phyloP scores from a whole-genome alignment of 2,113 vertebrate genomes.

The Malurus elegans region DNA sequence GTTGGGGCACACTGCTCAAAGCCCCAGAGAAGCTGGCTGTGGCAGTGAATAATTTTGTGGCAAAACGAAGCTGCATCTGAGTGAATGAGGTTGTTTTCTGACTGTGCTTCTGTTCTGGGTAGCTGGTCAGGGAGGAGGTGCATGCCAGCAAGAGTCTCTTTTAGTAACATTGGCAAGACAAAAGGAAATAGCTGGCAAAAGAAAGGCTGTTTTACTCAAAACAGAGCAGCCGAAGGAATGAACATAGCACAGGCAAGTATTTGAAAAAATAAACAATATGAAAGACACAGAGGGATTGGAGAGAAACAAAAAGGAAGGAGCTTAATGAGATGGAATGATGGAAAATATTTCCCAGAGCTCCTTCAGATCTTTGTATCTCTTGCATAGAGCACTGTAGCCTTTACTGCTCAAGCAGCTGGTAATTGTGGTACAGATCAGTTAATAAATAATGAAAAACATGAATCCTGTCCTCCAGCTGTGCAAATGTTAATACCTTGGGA shows the following conservation, averaged over 20 bases:
- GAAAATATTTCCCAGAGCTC: neutral
- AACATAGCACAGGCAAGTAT: neutral
- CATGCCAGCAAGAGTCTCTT: neutral
- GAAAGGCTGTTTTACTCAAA: neutral
- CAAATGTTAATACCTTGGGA: neutral
- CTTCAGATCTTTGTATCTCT: neutral
- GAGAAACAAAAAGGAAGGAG: neutral
- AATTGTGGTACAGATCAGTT: neutral
- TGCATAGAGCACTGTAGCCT: neutral
- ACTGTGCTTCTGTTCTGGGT: constrained; percentile 13
- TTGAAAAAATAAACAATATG: neutral
- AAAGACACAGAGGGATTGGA: neutral
- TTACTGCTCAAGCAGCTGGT: neutral
- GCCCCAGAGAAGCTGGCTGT: neutral
- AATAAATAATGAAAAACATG: neutral
- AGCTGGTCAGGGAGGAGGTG: neutral
- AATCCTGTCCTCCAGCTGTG: neutral
- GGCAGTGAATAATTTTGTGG: neutral
- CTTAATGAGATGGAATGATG: neutral
- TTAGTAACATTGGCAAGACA: constrained; percentile 2
- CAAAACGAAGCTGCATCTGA: neutral
- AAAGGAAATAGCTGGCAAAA: constrained; percentile 11
- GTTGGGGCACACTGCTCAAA: accelerated
- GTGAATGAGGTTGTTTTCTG: constrained; percentile 14
- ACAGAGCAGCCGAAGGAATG: neutral